These are phyloP conservation scores for Tapirus indicus DNA, from an alignment of 2,797 vertebrate genomes.

Conservation along the genomic window DNA sequence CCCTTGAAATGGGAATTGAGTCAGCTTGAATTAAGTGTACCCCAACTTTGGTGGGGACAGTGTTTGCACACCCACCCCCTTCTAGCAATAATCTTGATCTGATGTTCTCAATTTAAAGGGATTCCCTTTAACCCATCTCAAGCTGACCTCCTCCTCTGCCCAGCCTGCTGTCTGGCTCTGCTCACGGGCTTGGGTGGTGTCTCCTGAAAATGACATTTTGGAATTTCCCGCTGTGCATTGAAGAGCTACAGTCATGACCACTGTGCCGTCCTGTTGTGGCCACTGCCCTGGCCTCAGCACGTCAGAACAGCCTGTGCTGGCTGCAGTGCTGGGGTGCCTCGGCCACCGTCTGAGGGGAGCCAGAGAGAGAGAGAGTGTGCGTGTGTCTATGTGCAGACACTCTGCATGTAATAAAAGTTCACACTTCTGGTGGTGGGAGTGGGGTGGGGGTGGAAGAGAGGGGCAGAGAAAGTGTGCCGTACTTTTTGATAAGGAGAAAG, in stretches of 20 bases:
- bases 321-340: neutral
- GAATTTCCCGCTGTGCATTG: neutral
- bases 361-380: too few relatives aligned
- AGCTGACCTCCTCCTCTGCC: neutral
- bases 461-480: neutral
- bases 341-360: neutral
- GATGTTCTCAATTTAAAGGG: neutral
- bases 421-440: neutral
- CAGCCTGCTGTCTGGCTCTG: neutral
- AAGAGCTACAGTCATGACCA: neutral
- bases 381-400: neutral
- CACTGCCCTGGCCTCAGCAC: neutral
- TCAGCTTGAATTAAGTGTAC: neutral
- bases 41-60: neutral
- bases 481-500: slow-evolving; percentile 21
- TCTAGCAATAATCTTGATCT: neutral
- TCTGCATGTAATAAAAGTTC: neutral
- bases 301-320: neutral
- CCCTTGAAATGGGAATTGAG: neutral
- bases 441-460: neutral
- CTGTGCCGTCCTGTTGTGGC: neutral
- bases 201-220: neutral
- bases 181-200: neutral
- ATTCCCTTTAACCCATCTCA: neutral
- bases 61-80: neutral